Base-by-base conservation (phyloP, 2,888 invertebrate genomes). In the Limulus polyphemus region DNA sequence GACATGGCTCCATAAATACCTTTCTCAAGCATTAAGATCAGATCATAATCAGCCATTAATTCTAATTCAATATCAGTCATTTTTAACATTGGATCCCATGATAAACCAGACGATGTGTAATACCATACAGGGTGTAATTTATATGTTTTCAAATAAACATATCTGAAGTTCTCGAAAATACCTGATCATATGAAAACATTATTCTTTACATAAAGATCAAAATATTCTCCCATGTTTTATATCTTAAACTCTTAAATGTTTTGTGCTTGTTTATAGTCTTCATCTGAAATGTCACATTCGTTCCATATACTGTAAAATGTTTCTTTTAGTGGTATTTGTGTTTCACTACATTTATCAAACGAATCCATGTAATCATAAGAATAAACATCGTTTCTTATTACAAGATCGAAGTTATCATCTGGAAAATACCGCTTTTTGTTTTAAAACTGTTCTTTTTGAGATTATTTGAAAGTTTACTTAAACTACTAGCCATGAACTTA, bases 141-240 rank as follows among this genome's bases (percentile, higher is more conserved):
- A 60, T 72, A 72, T 46, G 65, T 63, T 47, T 65, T 47, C 4
- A 69, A 48, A 65, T 69, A 68, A 17, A 71, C 64, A 48, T 68
- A 62, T 64, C 72, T 65, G 62, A 74, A 74, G 16, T 62, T 68
- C 62, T 75, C 71, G 68, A 73, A 73, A 46, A 74, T 69, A 69
- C 74, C 71, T 47, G 70, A 70, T 47, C 73, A 68, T 12, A 72
- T 64, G 11, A 70, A 64, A 0, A 72, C 69, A 69, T 71, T 70
- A 55, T 71, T 68, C 32, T 32, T 5, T 32, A 5, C 32, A 32
- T 3, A 32, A 32, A 5, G 32, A 32, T 32, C 32, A 32, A 5
- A 32, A 32, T 32, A 32, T 32, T 32, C 2, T 55, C 65, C 64
- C 56, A 69, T 60, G 58, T 64, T 70, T 48, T 61, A 56, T 47